Evolutionary conservation across 1,140 invertebrate genomes (phyloP).

Genomic region (Belonocnema kinseyi): DNA sequence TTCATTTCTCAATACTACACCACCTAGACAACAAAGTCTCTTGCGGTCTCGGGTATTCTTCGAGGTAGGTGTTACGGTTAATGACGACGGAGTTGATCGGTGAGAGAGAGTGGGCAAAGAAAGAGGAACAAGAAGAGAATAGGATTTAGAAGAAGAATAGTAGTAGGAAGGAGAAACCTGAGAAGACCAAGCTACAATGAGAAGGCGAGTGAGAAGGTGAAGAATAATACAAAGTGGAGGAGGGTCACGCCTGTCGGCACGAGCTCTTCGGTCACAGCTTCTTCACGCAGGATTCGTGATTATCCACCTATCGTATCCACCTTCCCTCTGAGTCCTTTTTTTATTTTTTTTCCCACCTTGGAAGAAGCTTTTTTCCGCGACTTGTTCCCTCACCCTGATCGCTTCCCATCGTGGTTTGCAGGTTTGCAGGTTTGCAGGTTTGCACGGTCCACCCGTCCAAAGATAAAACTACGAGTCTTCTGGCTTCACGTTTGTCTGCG

Average conservation of each 20-base stretch:
- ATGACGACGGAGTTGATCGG: conserved; percentile 50
- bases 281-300: conserved; percentile 71
- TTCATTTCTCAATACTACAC: too few species aligned
- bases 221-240: conserved; percentile 53
- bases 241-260: conserved; percentile 72
- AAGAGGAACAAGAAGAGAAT: conserved; percentile 51
- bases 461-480: conserved; percentile 31
- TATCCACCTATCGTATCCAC: conserved; percentile 60
- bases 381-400: conserved; percentile 15
- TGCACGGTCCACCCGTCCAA: background rate
- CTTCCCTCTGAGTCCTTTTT: conserved; percentile 44
- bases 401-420: background rate
- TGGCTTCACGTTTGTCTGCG: conserved; percentile 40
- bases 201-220: conserved; percentile 50
- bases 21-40: conserved; percentile 34
- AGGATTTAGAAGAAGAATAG: conserved; percentile 50
- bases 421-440: background rate
- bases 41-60: conserved; percentile 57
- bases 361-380: conserved; percentile 46
- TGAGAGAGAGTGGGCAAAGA: conserved; percentile 45
- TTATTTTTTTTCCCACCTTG: conserved; percentile 39
- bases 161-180: conserved; percentile 40
- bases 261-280: conserved; percentile 67
- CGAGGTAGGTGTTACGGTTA: conserved; percentile 63
- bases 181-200: conserved; percentile 47